Evolutionary conservation across 2,797 vertebrate species (phyloP).

Genomic region (Lepus oiostolus): DNA sequence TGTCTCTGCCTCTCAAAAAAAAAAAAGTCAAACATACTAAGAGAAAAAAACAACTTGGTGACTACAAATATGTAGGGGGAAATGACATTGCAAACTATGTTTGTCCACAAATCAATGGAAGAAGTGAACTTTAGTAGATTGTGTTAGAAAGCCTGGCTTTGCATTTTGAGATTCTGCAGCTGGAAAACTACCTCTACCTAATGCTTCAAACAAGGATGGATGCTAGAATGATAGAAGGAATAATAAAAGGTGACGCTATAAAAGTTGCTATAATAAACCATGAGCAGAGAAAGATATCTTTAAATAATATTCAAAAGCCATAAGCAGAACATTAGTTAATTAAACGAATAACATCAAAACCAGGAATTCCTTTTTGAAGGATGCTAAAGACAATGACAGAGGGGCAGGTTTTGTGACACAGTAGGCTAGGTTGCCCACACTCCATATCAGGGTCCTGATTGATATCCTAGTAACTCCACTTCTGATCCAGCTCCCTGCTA

Average conservation of each 20-base stretch:
- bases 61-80: background rate
- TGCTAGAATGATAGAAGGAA: background rate
- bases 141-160: background rate
- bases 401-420: background rate
- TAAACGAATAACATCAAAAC: background rate
- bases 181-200: background rate
- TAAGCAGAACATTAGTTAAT: background rate
- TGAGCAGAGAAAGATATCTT: background rate
- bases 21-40: background rate
- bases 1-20: too few species aligned
- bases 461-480: too few species aligned
- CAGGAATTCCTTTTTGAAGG: background rate
- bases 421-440: too few species aligned
- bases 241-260: background rate
- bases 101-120: background rate
- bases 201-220: background rate
- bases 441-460: too few species aligned
- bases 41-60: background rate
- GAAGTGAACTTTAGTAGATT: background rate
- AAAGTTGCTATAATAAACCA: background rate
- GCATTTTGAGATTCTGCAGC: background rate
- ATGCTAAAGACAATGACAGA: background rate
- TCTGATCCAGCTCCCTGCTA: too few species aligned
- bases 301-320: background rate
- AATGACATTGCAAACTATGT: background rate